A percentile compares a stretch with the other conserved stretches of the same genome.
Evolutionary conservation across 2,888 invertebrate genomes (phyloP).

Genomic region (Pterostichus niger): DNA sequence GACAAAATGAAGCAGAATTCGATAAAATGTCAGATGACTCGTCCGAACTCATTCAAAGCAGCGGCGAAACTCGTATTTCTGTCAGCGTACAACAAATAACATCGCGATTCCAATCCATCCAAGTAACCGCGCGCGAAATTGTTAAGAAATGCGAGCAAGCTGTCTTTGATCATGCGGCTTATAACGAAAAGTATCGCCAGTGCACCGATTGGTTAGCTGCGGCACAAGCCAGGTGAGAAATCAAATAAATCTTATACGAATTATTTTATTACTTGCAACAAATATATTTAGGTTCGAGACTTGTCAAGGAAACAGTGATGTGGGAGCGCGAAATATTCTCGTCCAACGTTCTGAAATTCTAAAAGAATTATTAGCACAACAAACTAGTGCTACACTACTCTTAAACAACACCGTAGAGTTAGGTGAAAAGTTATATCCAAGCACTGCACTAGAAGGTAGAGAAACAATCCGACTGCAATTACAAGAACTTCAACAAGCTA

Average conservation of each 20-base stretch:
- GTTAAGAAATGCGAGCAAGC: slow-evolving; percentile 95
- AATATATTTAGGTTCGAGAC: slow-evolving; percentile 80
- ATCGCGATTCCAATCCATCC: slow-evolving; percentile 93
- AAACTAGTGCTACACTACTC: slow-evolving; percentile 85
- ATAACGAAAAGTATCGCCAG: slow-evolving; percentile 90
- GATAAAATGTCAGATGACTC: slow-evolving; percentile 93
- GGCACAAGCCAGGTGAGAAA: slow-evolving; percentile 84
- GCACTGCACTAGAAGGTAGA: slow-evolving; percentile 92
- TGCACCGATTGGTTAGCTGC: slow-evolving; percentile 89
- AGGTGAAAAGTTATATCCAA: slow-evolving; percentile 92
- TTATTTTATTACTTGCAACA: background rate
- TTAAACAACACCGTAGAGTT: slow-evolving; percentile 92
- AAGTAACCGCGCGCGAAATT: slow-evolving; percentile 92
- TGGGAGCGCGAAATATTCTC: slow-evolving; percentile 84
- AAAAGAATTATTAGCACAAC: slow-evolving; percentile 87
- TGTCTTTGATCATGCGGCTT: slow-evolving; percentile 88
- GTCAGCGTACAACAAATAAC: slow-evolving; percentile 94
- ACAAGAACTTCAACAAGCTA: slow-evolving; percentile 89
- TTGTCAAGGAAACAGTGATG: slow-evolving; percentile 82
- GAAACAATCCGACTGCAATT: slow-evolving; percentile 91
- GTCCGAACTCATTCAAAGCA: slow-evolving; percentile 90
- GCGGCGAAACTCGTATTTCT: slow-evolving; percentile 91
- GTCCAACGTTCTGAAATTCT: slow-evolving; percentile 84
- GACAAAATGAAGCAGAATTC: slow-evolving; percentile 91
- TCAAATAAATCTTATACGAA: slow-evolving; percentile 69